Base-by-base conservation (phyloP, 2,888 invertebrate species). In the Nomada lathburiana region DNA sequence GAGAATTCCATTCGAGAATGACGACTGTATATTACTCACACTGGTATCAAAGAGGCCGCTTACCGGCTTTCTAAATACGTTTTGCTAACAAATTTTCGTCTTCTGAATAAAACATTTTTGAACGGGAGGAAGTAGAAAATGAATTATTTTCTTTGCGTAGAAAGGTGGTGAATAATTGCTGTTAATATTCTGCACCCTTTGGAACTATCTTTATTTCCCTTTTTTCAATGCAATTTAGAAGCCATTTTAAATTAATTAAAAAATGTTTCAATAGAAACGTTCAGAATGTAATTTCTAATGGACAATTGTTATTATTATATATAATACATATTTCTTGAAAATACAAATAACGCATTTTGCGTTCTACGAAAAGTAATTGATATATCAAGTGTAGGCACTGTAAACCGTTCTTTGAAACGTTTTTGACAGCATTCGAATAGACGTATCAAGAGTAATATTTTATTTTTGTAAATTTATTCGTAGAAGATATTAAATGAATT, bases 1-100 rank as follows among this genome's bases (percentile, higher is more conserved):
- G 57, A 64, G 47, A 77, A 77, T 69, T 44, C 68, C 72, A 64
- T 26, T 55, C 64, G 64, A 18, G 55, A 57, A 16, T 42, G 44
- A 65, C 52, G 42, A n/a, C 13, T 65, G 44, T 69, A 44, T 23
- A 36, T 36, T 52, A 44, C 20, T 10, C 57, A 16, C 16, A 63
- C n/a, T 29, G 20, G 55, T n/a, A 44, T 55, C 64, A 76, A 67
- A 74, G 55, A 4, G 10, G 23, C 2, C n/a, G 23, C 13, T 59
- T 29, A 3, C 44, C 11, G 2, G 3, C 18, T 18, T 16, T 13
- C 1, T 53, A n/a, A 3, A n/a, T 5, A 20, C 62, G 36, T n/a
- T 20, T n/a, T 44, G 7, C 36, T 7, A 44, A 65, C 1, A 47
- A 69, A 36, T 0, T 7, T 36, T 36, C 36, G 36, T 7, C 7